A percentile compares a stretch with the other conserved stretches of the same genome.
These are phyloP conservation scores for Drepanosiphum platanoidis DNA, from an alignment of 2,888 invertebrate species.

Conservation along the genomic window DNA sequence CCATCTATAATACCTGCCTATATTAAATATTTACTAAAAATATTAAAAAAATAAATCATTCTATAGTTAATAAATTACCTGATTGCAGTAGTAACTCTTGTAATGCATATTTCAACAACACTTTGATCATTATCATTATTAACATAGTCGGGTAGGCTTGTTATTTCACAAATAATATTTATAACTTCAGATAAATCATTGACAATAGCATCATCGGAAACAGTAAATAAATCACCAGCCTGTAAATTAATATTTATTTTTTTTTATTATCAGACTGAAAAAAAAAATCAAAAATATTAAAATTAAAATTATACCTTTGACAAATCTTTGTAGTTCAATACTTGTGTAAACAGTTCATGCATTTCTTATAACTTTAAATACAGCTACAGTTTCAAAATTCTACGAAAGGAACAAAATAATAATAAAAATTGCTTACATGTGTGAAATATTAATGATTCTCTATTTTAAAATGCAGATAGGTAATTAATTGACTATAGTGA, in stretches of 20 bases:
- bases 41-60: conserved; percentile 1
- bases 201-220: conserved; percentile 86
- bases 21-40: too few relatives aligned
- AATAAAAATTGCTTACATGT: conserved; percentile 3
- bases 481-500: neutral
- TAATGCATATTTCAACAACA: conserved; percentile 93
- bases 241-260: conserved; percentile 67
- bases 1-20: too few relatives aligned
- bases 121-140: conserved; percentile 92
- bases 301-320: conserved; percentile 70
- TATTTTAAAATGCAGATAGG: neutral
- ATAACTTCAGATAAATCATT: conserved; percentile 86
- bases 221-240: conserved; percentile 90
- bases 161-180: conserved; percentile 80
- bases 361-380: conserved; percentile 68
- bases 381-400: conserved; percentile 44
- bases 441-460: neutral
- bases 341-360: conserved; percentile 92
- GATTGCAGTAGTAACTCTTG: conserved; percentile 88
- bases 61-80: conserved; percentile 69
- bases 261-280: too few relatives aligned
- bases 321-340: conserved; percentile 87
- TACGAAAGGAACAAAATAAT: conserved; percentile 33
- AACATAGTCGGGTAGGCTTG: conserved; percentile 83
- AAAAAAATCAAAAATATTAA: neutral